Conservation (phyloP, 2,888 invertebrate species). For the Embidobia sp. region DNA sequence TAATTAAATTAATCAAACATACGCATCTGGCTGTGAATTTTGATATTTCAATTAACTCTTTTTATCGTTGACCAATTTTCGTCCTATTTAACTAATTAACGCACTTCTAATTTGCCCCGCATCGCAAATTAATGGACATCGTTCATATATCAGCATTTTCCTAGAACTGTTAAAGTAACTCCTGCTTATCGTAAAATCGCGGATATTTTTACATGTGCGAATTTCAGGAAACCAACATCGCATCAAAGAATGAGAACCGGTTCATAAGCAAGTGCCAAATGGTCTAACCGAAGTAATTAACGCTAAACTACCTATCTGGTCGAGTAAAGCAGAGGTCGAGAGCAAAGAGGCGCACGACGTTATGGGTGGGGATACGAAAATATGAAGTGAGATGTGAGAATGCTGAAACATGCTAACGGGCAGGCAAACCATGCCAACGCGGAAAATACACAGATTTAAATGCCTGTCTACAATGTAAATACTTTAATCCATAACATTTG, state of each 20-base stretch:
- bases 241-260: constrained; percentile 22
- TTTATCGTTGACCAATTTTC: background rate
- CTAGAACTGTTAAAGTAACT: background rate
- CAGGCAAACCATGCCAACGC: no score
- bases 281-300: constrained; percentile 67
- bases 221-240: constrained; percentile 6
- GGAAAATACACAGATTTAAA: no score
- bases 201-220: background rate
- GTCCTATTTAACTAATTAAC: background rate
- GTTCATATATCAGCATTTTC: background rate
- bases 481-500: no score
- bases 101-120: no score
- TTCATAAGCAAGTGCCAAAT: constrained; percentile 62
- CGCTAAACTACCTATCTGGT: constrained; percentile 58
- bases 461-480: no score
- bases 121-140: constrained; percentile 3
- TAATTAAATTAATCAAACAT: constrained; percentile 46
- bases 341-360: constrained; percentile 42
- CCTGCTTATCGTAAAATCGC: background rate
- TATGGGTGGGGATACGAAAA: constrained; percentile 33
- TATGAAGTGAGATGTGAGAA: constrained; percentile 53
- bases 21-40: constrained; percentile 22
- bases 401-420: constrained; percentile 73
- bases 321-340: no score
- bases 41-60: background rate